Evolutionary conservation across 2,888 invertebrate species (phyloP).

Genomic region (Agrochola lychnidis): DNA sequence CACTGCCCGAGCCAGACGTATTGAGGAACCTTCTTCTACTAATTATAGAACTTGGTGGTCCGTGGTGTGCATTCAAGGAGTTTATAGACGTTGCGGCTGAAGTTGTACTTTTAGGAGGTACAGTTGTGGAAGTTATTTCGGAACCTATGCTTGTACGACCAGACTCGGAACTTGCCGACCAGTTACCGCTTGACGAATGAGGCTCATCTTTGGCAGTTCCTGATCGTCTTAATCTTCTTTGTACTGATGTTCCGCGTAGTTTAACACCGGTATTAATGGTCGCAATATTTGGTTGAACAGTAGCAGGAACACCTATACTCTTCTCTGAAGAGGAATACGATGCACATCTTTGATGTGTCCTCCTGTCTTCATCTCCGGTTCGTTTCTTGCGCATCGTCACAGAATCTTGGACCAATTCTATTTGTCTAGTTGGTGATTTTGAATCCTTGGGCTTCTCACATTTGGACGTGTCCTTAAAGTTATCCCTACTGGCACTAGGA

Average conservation of each 20-base stretch:
- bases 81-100: slow-evolving; percentile 93
- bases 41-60: slow-evolving; percentile 93
- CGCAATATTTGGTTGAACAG: slow-evolving; percentile 87
- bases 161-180: slow-evolving; percentile 98
- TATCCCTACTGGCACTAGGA: slow-evolving; percentile 90
- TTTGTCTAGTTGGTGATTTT: slow-evolving; percentile 82
- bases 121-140: slow-evolving; percentile 93
- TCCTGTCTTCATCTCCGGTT: slow-evolving; percentile 91
- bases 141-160: slow-evolving; percentile 96
- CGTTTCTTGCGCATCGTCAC: slow-evolving; percentile 92
- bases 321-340: slow-evolving; percentile 95
- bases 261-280: slow-evolving; percentile 92
- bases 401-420: slow-evolving; percentile 93
- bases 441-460: slow-evolving; percentile 84
- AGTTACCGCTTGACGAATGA: slow-evolving; percentile 97
- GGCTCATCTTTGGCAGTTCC: slow-evolving; percentile 94
- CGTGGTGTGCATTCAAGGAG: slow-evolving; percentile 92
- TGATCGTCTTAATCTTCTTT: slow-evolving; percentile 93
- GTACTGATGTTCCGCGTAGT: slow-evolving; percentile 93
- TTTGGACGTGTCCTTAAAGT: slow-evolving; percentile 84
- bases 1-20: slow-evolving; percentile 95
- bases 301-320: slow-evolving; percentile 91
- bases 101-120: slow-evolving; percentile 93
- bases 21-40: slow-evolving; percentile 93
- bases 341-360: slow-evolving; percentile 94